Conservation (phyloP, 2,113 vertebrate species). For the Channa argus region DNA sequence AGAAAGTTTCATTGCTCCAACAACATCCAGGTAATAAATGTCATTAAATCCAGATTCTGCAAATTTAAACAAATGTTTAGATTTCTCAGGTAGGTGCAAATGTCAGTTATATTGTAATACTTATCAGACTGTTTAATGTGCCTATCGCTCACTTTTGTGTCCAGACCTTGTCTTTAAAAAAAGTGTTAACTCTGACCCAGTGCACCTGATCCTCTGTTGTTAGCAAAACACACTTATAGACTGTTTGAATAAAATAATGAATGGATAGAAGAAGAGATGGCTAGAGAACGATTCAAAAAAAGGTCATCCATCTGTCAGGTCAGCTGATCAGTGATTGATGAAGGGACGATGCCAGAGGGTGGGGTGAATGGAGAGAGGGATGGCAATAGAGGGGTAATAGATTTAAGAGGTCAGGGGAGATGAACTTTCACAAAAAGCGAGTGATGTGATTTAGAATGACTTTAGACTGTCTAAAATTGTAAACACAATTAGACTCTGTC, state of each 20-base stretch:
- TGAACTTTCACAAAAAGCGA: conserved; percentile 66
- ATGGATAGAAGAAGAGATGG: conserved; percentile 12
- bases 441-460: conserved; percentile 70
- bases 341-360: conserved; percentile 46
- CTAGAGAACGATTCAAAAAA: conserved; percentile 26
- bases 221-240: conserved; percentile 25
- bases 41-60: background rate
- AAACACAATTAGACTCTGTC: conserved; percentile 55
- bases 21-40: background rate
- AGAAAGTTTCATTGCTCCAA: background rate
- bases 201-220: conserved; percentile 48
- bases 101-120: background rate
- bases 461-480: conserved; percentile 42
- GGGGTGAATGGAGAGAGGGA: conserved; percentile 58
- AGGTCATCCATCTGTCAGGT: conserved; percentile 68
- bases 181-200: conserved; percentile 38
- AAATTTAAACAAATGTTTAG: background rate
- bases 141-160: conserved; percentile 19
- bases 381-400: conserved; percentile 50
- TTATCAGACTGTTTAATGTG: conserved; percentile 20
- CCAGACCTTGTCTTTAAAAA: conserved; percentile 31
- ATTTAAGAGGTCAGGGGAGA: conserved; percentile 73
- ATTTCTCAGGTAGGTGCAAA: background rate
- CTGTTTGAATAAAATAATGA: conserved; percentile 20
- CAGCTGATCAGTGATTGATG: conserved; percentile 60